Evolutionary conservation across 1,140 invertebrate genomes (phyloP), one percentile per base, ranked within the genome.

Genomic region (Polypedilum vanderplanki): DNA sequence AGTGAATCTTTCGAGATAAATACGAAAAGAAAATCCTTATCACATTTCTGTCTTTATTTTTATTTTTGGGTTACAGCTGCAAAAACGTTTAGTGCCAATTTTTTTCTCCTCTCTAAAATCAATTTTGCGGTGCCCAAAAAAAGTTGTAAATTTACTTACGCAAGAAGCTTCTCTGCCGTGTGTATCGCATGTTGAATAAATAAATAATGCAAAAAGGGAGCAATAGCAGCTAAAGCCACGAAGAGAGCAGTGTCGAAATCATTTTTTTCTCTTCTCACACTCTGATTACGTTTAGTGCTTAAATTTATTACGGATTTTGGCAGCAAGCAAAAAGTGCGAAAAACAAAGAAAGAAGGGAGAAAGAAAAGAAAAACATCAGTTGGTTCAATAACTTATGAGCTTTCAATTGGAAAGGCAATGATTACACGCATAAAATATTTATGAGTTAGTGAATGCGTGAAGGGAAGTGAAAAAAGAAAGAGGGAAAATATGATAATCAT

Each of bases 371-470:
- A 57, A 15, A 57, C 24, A 57, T 57, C 12, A n/a, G 46, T 15
- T 57, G 46, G 46, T 57, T 57, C 46, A 57, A 57, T 57, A 57
- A 57, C 46, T 57, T 57, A 57, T 57, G 46, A 57, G 46, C 46
- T 57, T 57, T 57, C 46, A 57, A 57, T 57, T 57, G 46, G 46
- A 57, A 57, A 57, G 46, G 65, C 65, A 70, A 70, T 70, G 65
- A 70, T 70, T 70, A 70, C 65, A 70, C 17, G 65, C 65, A 70
- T 70, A 70, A 70, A 70, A 70, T 70, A 70, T 70, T 70, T 70
- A 70, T 70, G 65, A 70, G 12, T n/a, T 57, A 0, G 10, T 12
- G 46, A 15, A 12, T 57, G 12, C 4, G 46, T 33, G 24, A 33
- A 33, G 5, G 24, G 24, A 33, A 33, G 24, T 33, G 24, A 33